Evolutionary conservation across 2,797 vertebrate species (phyloP).

Genomic region (Leucoraja ocellata): DNA sequence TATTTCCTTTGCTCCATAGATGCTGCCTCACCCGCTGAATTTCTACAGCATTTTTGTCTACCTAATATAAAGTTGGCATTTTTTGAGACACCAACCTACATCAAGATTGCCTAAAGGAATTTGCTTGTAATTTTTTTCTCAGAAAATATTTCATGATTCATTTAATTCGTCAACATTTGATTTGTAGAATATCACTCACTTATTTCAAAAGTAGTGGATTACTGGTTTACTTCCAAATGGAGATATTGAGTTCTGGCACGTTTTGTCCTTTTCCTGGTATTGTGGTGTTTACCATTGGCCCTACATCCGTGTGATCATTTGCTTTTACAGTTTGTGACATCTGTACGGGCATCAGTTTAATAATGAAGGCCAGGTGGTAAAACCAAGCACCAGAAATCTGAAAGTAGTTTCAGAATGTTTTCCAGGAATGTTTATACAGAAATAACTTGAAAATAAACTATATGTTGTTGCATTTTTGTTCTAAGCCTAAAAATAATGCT

Average conservation of each 20-base stretch:
- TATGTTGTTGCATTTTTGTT: not conserved
- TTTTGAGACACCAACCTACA: not conserved
- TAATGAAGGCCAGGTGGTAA: not conserved
- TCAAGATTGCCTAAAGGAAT: not conserved
- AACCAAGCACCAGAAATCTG: not conserved
- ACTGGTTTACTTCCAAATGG: slow-evolving; percentile 10
- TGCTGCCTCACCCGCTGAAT: no score
- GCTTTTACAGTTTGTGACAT: not conserved
- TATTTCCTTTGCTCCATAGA: no score
- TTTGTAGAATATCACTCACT: not conserved
- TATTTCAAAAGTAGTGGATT: not conserved
- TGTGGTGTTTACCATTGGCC: not conserved
- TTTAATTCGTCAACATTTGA: not conserved
- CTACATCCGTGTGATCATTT: not conserved
- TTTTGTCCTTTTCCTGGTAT: not conserved
- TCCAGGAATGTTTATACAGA: not conserved
- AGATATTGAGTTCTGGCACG: not conserved
- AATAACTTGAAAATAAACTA: slow-evolving; percentile 4
- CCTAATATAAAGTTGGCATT: not conserved
- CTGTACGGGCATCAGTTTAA: not conserved
- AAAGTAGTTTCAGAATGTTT: not conserved
- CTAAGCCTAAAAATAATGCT: not conserved
- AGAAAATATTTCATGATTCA: not conserved
- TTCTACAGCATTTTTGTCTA: no score
- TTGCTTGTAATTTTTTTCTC: slow-evolving; percentile 4